phyloP scores from a whole-genome alignment of 2,113 vertebrate species.

The Alexandromys fortis region DNA sequence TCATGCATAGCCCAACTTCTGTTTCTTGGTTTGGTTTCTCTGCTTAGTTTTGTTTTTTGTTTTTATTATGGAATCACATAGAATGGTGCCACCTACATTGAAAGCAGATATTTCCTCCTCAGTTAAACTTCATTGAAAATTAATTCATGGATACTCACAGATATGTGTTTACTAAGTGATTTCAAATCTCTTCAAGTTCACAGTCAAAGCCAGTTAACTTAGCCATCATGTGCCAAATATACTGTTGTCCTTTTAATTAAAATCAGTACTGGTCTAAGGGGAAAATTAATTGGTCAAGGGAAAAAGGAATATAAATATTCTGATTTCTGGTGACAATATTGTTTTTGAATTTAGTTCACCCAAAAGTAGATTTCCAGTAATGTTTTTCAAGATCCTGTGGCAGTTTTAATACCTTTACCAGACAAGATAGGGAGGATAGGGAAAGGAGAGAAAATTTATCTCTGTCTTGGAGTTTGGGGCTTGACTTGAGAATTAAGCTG shows the following conservation, averaged over 20 bases:
- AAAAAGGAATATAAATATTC: neutral
- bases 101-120: neutral
- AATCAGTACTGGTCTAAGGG: neutral
- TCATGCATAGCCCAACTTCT: neutral
- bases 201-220: neutral
- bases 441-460: neutral
- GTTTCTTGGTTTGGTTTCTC: no score
- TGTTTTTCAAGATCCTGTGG: neutral
- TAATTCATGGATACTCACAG: neutral
- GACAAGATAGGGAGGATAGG: neutral
- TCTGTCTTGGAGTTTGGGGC: neutral
- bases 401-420: neutral
- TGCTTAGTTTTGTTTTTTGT: no score
- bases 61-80: neutral
- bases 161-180: neutral
- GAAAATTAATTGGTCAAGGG: neutral
- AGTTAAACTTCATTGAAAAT: neutral
- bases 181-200: neutral
- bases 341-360: neutral
- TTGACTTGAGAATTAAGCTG: neutral
- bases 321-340: neutral
- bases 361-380: fast-evolving
- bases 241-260: neutral
- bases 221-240: no score
- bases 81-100: neutral